These are phyloP conservation scores for Phacellophora camtschatica DNA, from an alignment of 30 jellyfish, hydroid and myxozoan genomes.

Conservation along the genomic window DNA sequence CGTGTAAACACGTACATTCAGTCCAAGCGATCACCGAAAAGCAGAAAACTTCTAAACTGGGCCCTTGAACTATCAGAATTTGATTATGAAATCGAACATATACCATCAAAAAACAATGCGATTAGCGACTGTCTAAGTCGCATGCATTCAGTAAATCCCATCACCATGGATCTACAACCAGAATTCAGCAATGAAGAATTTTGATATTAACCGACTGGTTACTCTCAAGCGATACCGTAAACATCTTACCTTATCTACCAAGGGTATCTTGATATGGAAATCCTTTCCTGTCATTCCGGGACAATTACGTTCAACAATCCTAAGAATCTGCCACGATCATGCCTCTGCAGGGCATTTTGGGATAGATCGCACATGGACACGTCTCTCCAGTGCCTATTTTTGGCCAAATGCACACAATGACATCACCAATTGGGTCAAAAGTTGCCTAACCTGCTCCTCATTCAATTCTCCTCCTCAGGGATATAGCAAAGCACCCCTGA, in stretches of 20 bases:
- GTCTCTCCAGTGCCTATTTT: conserved; percentile 4
- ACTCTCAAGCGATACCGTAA: not conserved
- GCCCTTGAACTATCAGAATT: not conserved
- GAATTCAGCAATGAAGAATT: conserved; percentile 9
- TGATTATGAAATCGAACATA: conserved; percentile 14
- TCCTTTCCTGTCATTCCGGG: not conserved
- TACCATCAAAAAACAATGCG: conserved; percentile 21
- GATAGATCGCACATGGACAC: conserved; percentile 23
- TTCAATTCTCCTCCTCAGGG: conserved; percentile 31
- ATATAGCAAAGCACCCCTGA: conserved; percentile 19
- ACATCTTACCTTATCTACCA: not conserved
- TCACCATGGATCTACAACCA: conserved; percentile 9
- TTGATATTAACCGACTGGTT: not conserved
- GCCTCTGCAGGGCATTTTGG: conserved; percentile 41
- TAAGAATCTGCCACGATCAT: conserved; percentile 20
- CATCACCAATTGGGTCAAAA: conserved; percentile 13
- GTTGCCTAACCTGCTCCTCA: not conserved
- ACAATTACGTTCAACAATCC: conserved; percentile 2
- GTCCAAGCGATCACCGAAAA: conserved; percentile 4
- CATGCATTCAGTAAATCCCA: not conserved
- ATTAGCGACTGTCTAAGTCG: conserved; percentile 47
- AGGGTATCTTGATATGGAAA: conserved; percentile 1
- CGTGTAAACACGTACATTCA: conserved; percentile 28
- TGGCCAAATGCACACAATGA: conserved; percentile 37
- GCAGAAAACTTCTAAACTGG: not conserved